Base-by-base conservation (phyloP, 2,888 invertebrate genomes). In the Crematogaster levior region DNA sequence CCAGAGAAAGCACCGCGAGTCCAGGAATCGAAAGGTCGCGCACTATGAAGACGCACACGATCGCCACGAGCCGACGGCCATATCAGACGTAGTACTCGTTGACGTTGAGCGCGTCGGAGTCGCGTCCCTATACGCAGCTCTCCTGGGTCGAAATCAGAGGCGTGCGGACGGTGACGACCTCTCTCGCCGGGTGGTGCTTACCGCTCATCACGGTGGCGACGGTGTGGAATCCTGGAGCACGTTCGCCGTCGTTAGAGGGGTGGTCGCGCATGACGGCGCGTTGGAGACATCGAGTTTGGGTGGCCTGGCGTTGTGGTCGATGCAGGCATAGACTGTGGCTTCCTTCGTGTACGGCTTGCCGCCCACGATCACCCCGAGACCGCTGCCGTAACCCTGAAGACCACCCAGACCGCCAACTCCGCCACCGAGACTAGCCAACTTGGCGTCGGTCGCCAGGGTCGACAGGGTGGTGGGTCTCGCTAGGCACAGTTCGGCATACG, bases 291-390 rank as follows among this genome's bases (percentile, higher is more conserved):
- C 93, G 73, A 92, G 84, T 85, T 93, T 92, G 21, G 95, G 94
- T 60, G 95, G 94, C 90, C 95, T 95, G 88, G 96, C 95, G 90
- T 95, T 96, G 93, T 97, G 97, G 94, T 97, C 97, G 94, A 97
- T 97, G 95, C 97, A 97, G 84, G 97, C 97, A 94, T 97, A 97
- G 92, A 97, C 96, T 91, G 97, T 97, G 74, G 97, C 96, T 91
- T 97, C 97, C 90, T 96, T 96, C 85, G 95, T 94, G 95, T 95
- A 89, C 93, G 96, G 92, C 95, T 95, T 93, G 92, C 95, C 94
- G 94, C 95, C 91, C 95, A 92, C 93, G 85, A 92, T 92, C 9
- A 92, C 91, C 24, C 92, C 91, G 48, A 90, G 84, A 61, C 92
- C 89, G 88, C 92, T 92, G 46, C 93, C 91, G 63, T 92, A 91